These are phyloP conservation scores for Eurois occulta DNA, from an alignment of 2,888 invertebrate genomes.

Conservation along the genomic window DNA sequence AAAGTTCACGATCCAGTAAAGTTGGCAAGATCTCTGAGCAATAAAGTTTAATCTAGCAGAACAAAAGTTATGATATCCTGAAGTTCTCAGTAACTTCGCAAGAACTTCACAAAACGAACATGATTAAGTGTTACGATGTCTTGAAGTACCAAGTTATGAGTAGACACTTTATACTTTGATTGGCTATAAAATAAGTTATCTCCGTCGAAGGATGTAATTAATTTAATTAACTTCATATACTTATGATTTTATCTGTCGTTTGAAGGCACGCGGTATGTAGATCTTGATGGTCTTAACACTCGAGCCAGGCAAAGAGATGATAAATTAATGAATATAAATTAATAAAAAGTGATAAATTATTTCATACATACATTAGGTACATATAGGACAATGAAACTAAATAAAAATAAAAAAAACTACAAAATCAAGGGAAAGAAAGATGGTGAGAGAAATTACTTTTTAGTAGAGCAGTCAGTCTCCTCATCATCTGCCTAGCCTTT, in stretches of 20 bases:
- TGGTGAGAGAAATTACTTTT: too few relatives aligned
- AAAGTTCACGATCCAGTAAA: constrained; percentile 40
- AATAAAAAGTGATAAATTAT: too few relatives aligned
- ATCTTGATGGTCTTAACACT: neutral
- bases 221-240: constrained; percentile 29
- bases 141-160: constrained; percentile 41
- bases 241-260: constrained; percentile 11
- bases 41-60: constrained; percentile 59
- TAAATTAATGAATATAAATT: too few relatives aligned
- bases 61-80: constrained; percentile 57
- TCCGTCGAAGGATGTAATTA: neutral
- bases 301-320: neutral
- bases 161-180: constrained; percentile 47
- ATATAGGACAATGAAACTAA: too few relatives aligned
- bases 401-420: too few relatives aligned
- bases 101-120: constrained; percentile 55
- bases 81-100: constrained; percentile 36
- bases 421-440: too few relatives aligned
- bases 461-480: too few relatives aligned
- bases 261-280: neutral
- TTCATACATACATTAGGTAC: neutral
- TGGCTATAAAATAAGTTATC: constrained; percentile 47
- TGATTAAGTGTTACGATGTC: constrained; percentile 52
- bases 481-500: too few relatives aligned
- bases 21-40: constrained; percentile 41